phyloP scores from a whole-genome alignment of 2,888 invertebrate species.

The Aphodius granarius region DNA sequence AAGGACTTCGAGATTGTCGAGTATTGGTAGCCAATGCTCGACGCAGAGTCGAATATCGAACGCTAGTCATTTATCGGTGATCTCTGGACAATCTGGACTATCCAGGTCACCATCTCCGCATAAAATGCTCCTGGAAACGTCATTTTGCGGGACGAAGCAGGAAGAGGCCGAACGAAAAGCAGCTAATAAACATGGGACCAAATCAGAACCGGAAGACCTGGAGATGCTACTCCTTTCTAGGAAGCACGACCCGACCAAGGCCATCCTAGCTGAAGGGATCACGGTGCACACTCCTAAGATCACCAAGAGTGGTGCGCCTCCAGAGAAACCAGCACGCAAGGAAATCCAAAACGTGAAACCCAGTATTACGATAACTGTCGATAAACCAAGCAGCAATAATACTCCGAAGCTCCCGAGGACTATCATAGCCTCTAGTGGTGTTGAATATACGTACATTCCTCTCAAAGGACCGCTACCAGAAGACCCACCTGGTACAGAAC shows the following conservation, averaged over 20 bases:
- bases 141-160: slow-evolving; percentile 86
- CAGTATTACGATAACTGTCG: slow-evolving; percentile 48
- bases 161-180: slow-evolving; percentile 45
- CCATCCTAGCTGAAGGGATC: slow-evolving; percentile 65
- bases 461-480: slow-evolving; percentile 45
- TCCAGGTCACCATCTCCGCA: slow-evolving; percentile 87
- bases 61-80: slow-evolving; percentile 60
- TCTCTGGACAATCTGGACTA: slow-evolving; percentile 58
- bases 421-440: slow-evolving; percentile 49
- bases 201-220: slow-evolving; percentile 54
- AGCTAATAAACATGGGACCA: slow-evolving; percentile 44
- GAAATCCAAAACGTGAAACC: slow-evolving; percentile 31
- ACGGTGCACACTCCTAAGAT: slow-evolving; percentile 47
- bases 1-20: slow-evolving; percentile 78
- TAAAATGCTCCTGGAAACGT: slow-evolving; percentile 86
- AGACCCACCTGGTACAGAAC: slow-evolving; percentile 3
- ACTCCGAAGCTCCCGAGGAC: slow-evolving; percentile 44
- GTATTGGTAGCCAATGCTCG: slow-evolving; percentile 73
- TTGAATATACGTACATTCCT: slow-evolving; percentile 55
- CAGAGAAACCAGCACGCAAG: slow-evolving; percentile 42
- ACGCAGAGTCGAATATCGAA: slow-evolving; percentile 55
- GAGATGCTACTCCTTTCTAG: slow-evolving; percentile 61
- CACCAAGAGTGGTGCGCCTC: slow-evolving; percentile 40
- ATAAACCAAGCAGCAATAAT: slow-evolving; percentile 41
- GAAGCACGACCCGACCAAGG: slow-evolving; percentile 67